Evolutionary conservation across 2,113 vertebrate species (phyloP).

Genomic region (Menura novaehollandiae): DNA sequence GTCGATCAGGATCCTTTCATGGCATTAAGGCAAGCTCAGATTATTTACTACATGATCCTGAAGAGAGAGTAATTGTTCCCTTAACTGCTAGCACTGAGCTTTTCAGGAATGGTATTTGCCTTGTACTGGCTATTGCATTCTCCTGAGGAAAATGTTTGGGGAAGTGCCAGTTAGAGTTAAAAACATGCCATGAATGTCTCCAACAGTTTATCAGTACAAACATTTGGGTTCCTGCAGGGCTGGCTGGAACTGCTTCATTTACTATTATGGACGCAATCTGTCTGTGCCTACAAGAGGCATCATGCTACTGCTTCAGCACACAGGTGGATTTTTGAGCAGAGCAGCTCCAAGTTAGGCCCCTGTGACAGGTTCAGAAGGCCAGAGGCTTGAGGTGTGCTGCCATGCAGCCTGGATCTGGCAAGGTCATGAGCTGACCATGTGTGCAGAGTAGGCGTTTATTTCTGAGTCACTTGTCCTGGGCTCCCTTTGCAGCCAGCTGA

Average conservation of each 20-base stretch:
- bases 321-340: background rate
- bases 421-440: fast-evolving
- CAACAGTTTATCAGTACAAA: background rate
- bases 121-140: background rate
- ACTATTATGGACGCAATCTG: background rate
- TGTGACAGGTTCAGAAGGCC: background rate
- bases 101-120: background rate
- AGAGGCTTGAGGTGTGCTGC: fast-evolving
- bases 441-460: background rate
- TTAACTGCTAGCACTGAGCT: background rate
- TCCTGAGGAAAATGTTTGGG: background rate
- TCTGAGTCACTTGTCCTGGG: background rate
- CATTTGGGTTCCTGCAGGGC: background rate
- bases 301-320: background rate
- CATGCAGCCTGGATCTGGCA: background rate
- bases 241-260: background rate
- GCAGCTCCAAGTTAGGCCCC: background rate
- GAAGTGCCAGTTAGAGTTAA: background rate
- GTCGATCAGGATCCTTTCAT: background rate
- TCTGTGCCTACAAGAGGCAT: background rate
- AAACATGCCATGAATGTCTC: background rate
- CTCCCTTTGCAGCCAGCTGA: background rate
- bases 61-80: background rate
- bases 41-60: background rate
- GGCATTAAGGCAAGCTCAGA: background rate